phyloP scores from a whole-genome alignment of 2,113 vertebrate genomes.

The Hyperoodon ampullatus region DNA sequence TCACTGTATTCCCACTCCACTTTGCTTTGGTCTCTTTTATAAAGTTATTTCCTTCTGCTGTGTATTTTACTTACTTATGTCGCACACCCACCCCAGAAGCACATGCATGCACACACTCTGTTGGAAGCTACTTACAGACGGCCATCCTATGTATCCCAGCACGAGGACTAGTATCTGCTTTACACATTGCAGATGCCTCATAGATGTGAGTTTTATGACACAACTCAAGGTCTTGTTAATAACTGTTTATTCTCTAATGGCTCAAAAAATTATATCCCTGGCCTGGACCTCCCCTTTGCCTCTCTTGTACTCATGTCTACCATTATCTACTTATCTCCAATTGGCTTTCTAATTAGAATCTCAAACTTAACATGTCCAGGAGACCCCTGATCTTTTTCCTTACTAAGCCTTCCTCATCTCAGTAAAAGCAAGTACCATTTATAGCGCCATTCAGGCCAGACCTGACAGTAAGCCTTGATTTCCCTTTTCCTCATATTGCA shows the following conservation, averaged over 20 bases:
- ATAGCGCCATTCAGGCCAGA: not conserved
- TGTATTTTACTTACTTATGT: not conserved
- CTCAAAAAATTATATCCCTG: not conserved
- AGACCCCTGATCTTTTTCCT: not conserved
- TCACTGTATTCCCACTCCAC: not conserved
- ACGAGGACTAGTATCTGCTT: not conserved
- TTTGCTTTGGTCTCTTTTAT: not conserved
- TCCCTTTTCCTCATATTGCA: not conserved
- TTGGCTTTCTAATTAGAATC: constrained; percentile 43
- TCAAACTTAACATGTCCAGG: not conserved
- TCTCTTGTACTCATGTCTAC: not conserved
- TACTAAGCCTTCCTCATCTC: not conserved
- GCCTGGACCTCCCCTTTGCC: not conserved
- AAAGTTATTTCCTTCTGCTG: not conserved
- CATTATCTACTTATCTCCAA: not conserved
- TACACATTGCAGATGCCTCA: not conserved
- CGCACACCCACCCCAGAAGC: not conserved
- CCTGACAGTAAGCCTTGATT: not conserved
- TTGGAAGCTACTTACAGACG: not conserved
- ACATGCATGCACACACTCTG: no score
- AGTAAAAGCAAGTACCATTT: not conserved
- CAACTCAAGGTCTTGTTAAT: not conserved
- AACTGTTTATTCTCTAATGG: not conserved
- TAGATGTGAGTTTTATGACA: not conserved
- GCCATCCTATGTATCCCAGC: not conserved